Evolutionary conservation across 2,113 vertebrate species (phyloP), one percentile per base, ranked within the genome.

Genomic region (Neolamprologus brichardi): DNA sequence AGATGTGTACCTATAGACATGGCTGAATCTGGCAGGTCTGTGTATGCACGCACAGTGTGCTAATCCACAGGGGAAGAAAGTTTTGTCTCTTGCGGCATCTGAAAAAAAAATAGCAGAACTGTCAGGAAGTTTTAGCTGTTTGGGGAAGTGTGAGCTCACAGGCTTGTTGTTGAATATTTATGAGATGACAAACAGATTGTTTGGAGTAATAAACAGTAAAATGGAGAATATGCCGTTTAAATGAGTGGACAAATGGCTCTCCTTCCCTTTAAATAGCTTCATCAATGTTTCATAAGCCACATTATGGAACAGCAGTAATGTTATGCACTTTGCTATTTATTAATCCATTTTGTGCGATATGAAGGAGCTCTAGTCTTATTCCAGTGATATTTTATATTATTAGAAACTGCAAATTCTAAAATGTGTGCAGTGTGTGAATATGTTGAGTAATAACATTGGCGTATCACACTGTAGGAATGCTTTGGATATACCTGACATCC

Each of bases 1-100:
- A 92, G 64, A 82, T 90, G 93, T 82, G 52, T 89, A 5, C 93
- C 79, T 37, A 97, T 97, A 4, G 96, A 97, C 88, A 91, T 98
- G 94, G 89, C 85, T 7, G 96, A 96, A 28, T 15, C 91, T 5
- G 96, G 97, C 0, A 95, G 96, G 97, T 97, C 72, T 95, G 60
- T 95, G 37, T 49, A 54, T 81, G 54, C 34, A 46, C 8, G 9
- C 58, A 54, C 49, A 30, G 9, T 34, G 5, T 51, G n/a, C 53
- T 83, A 53, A 67, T 14, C 15, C 10, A 13, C 37, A 20, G 13
- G 72, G 41, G 20, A 82, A 28, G 23, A 39, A 37, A 8, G 23
- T 77, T 83, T 83, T 75, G 77, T 84, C 18, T 53, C 75, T 37
- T 46, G 18, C 9, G 46, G n/a, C 7, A 12, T 39, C 18, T 20